These are phyloP conservation scores for Speoplatyrhinus poulsoni DNA, from an alignment of 2,113 vertebrate species.

Conservation along the genomic window DNA sequence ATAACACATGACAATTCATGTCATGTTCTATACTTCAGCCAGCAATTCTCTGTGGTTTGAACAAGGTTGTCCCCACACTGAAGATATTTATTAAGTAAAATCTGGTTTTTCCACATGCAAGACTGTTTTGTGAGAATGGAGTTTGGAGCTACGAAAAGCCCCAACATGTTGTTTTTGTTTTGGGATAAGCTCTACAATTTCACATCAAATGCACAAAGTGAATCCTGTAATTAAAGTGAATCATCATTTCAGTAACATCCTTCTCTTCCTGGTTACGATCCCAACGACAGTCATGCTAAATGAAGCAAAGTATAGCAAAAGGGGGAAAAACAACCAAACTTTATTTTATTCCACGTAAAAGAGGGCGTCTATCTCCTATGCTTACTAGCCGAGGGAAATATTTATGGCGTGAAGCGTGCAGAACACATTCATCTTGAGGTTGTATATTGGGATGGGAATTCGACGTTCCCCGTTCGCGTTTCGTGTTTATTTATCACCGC, in stretches of 20 bases:
- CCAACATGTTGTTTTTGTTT: slow-evolving; percentile 46
- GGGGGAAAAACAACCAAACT: slow-evolving; percentile 28
- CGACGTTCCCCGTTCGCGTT: slow-evolving; percentile 56
- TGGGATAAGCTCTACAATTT: slow-evolving; percentile 41
- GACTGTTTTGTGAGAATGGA: slow-evolving; percentile 10
- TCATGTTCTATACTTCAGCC: slow-evolving; percentile 38
- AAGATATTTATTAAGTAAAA: slow-evolving; percentile 43
- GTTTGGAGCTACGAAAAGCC: slow-evolving; percentile 37
- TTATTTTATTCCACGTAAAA: slow-evolving; percentile 34
- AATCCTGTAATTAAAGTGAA: slow-evolving; percentile 13
- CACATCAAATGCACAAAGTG: slow-evolving; percentile 34
- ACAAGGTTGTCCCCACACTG: slow-evolving; percentile 39
- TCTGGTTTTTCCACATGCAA: slow-evolving; percentile 58
- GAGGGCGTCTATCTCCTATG: slow-evolving; percentile 26
- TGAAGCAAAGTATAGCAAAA: slow-evolving; percentile 38
- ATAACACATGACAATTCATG: slow-evolving; percentile 49
- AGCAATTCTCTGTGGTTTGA: slow-evolving; percentile 20
- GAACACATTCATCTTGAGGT: slow-evolving; percentile 27
- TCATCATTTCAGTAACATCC: slow-evolving; percentile 40
- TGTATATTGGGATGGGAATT: slow-evolving; percentile 33
- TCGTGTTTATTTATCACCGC: slow-evolving; percentile 68
- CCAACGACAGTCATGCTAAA: slow-evolving; percentile 48
- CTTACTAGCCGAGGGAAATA: slow-evolving; percentile 22
- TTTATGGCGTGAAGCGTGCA: slow-evolving; percentile 18
- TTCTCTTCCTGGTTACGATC: slow-evolving; percentile 42